These are phyloP conservation scores for Cotesia chilonis DNA, from an alignment of 1,140 invertebrate species.

Conservation along the genomic window DNA sequence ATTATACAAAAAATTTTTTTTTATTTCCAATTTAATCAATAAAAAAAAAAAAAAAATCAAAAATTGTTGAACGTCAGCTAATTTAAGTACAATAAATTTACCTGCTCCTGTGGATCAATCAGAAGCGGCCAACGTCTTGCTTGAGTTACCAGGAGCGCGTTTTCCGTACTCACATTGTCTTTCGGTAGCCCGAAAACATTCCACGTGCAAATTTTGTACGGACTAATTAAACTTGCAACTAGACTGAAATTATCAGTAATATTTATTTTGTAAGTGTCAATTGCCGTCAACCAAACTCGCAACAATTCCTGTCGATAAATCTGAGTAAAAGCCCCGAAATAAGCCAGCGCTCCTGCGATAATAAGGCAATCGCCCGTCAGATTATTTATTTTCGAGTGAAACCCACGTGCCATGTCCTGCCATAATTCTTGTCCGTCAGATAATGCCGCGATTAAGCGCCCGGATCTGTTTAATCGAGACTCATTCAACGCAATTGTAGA, in stretches of 20 bases:
- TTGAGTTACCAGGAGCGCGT: constrained; percentile 84
- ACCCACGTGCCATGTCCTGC: constrained; percentile 73
- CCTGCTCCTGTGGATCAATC: constrained; percentile 92
- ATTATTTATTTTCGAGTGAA: constrained; percentile 70
- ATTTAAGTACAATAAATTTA: constrained; percentile 1
- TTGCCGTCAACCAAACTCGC: constrained; percentile 73
- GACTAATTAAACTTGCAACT: constrained; percentile 79
- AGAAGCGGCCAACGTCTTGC: constrained; percentile 85
- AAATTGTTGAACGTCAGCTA: no score
- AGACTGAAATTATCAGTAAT: constrained; percentile 75
- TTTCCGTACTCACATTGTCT: constrained; percentile 86
- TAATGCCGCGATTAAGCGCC: constrained; percentile 82
- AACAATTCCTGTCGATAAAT: constrained; percentile 76
- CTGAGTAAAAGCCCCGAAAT: constrained; percentile 86
- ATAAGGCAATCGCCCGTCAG: constrained; percentile 83
- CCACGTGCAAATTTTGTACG: constrained; percentile 85
- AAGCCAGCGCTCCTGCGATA: constrained; percentile 85
- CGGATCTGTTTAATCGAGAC: constrained; percentile 79
- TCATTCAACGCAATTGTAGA: constrained; percentile 78
- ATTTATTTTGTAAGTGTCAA: constrained; percentile 72
- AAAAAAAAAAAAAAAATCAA: no score
- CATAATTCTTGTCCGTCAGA: constrained; percentile 76
- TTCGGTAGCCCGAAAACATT: constrained; percentile 83
- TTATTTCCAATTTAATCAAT: no score
- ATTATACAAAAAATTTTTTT: no score